A percentile compares a stretch with the other conserved stretches of the same genome.
Conservation (phyloP, 2,888 invertebrate genomes). For the Limnephilus lunatus region DNA sequence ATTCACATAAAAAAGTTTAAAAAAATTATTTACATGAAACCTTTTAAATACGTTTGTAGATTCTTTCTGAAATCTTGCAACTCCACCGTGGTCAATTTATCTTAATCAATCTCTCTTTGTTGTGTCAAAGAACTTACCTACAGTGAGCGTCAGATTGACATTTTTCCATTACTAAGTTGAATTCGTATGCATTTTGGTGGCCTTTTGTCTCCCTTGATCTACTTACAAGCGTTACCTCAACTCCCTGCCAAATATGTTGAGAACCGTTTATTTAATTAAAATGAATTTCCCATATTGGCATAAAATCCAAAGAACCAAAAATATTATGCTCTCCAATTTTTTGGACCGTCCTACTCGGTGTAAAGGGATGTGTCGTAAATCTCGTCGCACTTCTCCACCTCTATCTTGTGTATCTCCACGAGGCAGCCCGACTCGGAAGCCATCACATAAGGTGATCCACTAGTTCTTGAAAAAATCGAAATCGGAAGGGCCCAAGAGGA, state of each 20-base stretch:
- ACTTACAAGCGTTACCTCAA: not conserved
- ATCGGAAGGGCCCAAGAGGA: too few relatives aligned
- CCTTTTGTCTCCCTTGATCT: not conserved
- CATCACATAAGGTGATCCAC: constrained; percentile 80
- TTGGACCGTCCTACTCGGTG: constrained; percentile 81
- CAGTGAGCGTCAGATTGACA: not conserved
- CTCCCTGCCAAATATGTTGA: not conserved
- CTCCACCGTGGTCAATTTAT: not conserved
- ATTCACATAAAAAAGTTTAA: too few relatives aligned
- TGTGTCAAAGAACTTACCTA: not conserved
- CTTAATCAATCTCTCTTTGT: not conserved
- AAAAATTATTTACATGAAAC: not conserved
- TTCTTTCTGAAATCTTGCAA: not conserved
- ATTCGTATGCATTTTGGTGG: not conserved
- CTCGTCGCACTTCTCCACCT: constrained; percentile 95
- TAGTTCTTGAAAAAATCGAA: too few relatives aligned
- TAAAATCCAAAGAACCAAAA: not conserved
- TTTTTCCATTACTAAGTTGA: not conserved
- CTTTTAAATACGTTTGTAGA: not conserved
- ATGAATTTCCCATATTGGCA: not conserved
- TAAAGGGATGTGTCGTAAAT: constrained; percentile 97
- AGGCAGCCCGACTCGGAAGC: constrained; percentile 98
- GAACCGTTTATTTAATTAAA: not conserved
- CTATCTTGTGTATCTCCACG: constrained; percentile 96
- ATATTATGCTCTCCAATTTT: not conserved